These are phyloP conservation scores for Calameuta filiformis DNA, from an alignment of 2,888 invertebrate genomes.

Conservation along the genomic window DNA sequence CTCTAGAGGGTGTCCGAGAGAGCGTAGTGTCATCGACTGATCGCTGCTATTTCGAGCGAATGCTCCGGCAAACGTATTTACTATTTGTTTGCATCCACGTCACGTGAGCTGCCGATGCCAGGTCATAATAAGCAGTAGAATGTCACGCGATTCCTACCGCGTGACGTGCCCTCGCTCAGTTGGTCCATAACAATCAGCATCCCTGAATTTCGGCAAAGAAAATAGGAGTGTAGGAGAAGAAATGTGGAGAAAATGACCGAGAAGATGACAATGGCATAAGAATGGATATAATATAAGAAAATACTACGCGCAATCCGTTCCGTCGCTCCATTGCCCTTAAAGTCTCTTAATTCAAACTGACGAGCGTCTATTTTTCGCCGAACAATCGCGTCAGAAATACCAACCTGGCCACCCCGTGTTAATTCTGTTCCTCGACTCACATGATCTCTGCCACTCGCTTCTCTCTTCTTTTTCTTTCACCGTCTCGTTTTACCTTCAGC, in stretches of 20 bases:
- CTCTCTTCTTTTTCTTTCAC: background rate
- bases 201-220: background rate
- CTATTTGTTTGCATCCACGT: constrained; percentile 34
- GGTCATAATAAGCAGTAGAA: constrained; percentile 3
- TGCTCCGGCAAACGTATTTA: constrained; percentile 32
- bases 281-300: background rate
- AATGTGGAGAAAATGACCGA: background rate
- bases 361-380: constrained; percentile 62
- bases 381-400: constrained; percentile 65
- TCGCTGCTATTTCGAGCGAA: constrained; percentile 44
- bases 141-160: constrained; percentile 12
- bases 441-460: constrained; percentile 42
- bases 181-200: background rate
- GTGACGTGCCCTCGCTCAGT: background rate
- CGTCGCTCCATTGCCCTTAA: constrained; percentile 19
- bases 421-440: constrained; percentile 52
- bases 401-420: constrained; percentile 54
- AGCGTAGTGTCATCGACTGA: constrained; percentile 49
- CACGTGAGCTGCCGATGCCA: constrained; percentile 33
- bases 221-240: background rate
- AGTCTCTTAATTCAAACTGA: constrained; percentile 59
- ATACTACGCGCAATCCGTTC: background rate
- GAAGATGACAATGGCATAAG: background rate
- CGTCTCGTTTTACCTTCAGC: background rate
- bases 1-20: background rate